These are phyloP conservation scores for Ips nitidus DNA, from an alignment of 1,140 invertebrate species.

Conservation along the genomic window DNA sequence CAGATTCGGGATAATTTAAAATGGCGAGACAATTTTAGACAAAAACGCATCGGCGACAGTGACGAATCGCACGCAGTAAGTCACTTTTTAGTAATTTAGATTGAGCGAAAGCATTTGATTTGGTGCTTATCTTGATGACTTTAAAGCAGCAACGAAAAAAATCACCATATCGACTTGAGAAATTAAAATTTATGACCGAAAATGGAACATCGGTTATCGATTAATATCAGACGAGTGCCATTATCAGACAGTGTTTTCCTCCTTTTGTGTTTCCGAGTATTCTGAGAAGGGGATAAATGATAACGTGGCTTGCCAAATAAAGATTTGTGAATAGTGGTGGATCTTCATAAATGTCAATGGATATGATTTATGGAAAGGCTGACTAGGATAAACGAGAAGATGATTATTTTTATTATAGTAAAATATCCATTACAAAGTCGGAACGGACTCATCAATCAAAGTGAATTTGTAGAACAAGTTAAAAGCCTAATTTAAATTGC, in stretches of 20 bases:
- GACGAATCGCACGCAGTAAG: conserved; percentile 3
- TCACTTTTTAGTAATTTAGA: conserved; percentile 1
- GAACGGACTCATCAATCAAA: conserved; percentile 34
- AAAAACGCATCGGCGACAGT: conserved; percentile 17
- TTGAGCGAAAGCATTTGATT: not conserved
- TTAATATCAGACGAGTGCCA: conserved; percentile 3
- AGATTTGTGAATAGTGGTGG: conserved; percentile 43
- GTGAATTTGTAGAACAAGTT: conserved; percentile 31
- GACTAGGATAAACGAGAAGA: conserved; percentile 45
- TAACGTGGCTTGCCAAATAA: conserved; percentile 39
- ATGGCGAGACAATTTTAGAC: conserved; percentile 29
- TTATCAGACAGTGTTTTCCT: conserved; percentile 31
- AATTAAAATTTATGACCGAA: conserved; percentile 2
- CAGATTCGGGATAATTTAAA: conserved; percentile 38
- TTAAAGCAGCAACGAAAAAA: not conserved
- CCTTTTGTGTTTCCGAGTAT: conserved; percentile 32
- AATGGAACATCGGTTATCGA: conserved; percentile 6
- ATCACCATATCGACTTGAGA: not conserved
- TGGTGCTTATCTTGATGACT: no score
- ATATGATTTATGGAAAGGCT: conserved; percentile 43
- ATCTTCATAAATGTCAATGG: conserved; percentile 47
- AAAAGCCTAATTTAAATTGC: conserved; percentile 32
- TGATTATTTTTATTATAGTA: conserved; percentile 47
- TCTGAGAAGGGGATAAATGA: conserved; percentile 30
- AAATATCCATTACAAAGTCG: conserved; percentile 46